Evolutionary conservation across 2,113 vertebrate genomes (phyloP).

Genomic region (Carassius carassius): DNA sequence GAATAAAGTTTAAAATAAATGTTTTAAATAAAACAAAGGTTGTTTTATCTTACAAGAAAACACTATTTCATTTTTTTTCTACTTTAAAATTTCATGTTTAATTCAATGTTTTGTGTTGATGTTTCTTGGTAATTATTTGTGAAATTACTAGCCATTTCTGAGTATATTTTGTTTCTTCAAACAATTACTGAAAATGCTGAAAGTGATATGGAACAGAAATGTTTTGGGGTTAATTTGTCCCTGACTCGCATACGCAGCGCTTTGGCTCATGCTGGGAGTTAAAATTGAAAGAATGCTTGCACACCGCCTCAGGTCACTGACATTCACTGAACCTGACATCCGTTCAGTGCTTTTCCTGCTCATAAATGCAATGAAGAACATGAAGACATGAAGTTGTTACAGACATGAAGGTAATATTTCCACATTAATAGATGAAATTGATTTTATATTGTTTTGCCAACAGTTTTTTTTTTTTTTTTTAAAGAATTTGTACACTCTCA

Average conservation of each 20-base stretch:
- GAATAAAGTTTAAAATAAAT: neutral
- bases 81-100: neutral
- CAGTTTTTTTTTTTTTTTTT: neutral
- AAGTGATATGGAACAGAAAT: neutral
- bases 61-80: neutral
- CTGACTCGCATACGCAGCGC: neutral
- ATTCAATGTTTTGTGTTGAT: neutral
- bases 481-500: neutral
- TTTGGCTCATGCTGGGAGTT: neutral
- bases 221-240: neutral
- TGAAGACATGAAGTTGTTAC: no score
- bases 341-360: neutral
- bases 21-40: neutral
- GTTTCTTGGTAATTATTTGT: neutral
- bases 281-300: neutral
- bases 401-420: neutral
- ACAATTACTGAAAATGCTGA: no score
- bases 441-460: constrained; percentile 8
- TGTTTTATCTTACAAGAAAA: neutral
- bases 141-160: neutral
- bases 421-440: neutral
- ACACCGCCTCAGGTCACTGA: neutral
- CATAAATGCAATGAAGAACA: neutral
- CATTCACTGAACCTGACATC: constrained; percentile 5
- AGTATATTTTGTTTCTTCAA: neutral